Evolutionary conservation across 2,888 invertebrate genomes (phyloP), one percentile per base, ranked within the genome.

Genomic region (Mesorhabditis spiculigera): DNA sequence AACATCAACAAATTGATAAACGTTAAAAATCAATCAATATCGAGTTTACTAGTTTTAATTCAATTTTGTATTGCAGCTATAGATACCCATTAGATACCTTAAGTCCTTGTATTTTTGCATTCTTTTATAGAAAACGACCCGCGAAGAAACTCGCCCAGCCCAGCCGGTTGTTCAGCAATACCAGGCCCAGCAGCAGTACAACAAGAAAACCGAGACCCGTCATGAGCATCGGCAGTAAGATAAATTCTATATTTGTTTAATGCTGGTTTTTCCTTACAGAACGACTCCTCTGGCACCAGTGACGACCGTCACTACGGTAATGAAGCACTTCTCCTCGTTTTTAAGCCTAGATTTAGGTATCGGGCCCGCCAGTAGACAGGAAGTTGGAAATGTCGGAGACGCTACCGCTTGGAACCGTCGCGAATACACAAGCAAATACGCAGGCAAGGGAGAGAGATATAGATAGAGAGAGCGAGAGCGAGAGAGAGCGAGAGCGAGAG

Each of bases 351-450:
- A n/a, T 50, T 50, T 50, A n/a, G n/a, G 8, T 50, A 2, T 50
- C 58, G 58, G 58, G 58, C n/a, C 58, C 58, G n/a, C 58, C 58
- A 3, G 58, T 50, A 2, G 58, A 50, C 3, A 1, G 58, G 3
- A 50, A 67, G 65, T 75, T 76, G 8, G 81, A 80, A 63, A 80
- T 80, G 82, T 73, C 69, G 61, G 81, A 82, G 69, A 67, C 67
- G 8, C 73, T 83, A 5, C 81, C 81, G 4, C 69, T 70, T 5
- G 83, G 83, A 68, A 69, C 73, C 42, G 63, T 83, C 45, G 75
- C 76, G 68, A 83, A 83, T 70, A 83, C 82, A 43, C 76, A 78
- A 43, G 76, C 75, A 61, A 78, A 83, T 67, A 78, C 82, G 3
- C 71, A 80, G 74, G 78, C 77, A 45, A 58, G 58, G 16, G n/a